These are phyloP conservation scores for Podarcis raffonei DNA, from an alignment of 2,113 vertebrate genomes.

Conservation along the genomic window DNA sequence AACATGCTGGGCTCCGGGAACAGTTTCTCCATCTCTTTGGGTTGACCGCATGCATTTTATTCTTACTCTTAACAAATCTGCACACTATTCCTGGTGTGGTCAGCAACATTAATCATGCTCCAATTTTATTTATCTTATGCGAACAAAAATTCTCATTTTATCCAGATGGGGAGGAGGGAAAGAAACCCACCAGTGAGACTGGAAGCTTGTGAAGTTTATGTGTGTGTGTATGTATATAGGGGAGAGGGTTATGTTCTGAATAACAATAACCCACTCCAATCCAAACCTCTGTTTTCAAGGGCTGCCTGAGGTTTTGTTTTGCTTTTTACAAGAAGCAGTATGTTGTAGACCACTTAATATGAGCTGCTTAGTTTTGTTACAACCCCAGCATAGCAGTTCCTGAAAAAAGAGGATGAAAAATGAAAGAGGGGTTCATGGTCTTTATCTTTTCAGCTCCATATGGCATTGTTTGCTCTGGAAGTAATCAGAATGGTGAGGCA, in stretches of 20 bases:
- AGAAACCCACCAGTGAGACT: constrained; percentile 13
- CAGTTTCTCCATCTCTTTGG: not conserved
- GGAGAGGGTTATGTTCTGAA: constrained; percentile 28
- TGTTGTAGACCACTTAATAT: not conserved
- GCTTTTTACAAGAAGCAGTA: not conserved
- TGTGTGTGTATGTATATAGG: constrained; percentile 3
- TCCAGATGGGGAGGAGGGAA: not conserved
- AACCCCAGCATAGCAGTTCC: not conserved
- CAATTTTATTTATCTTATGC: constrained; percentile 32
- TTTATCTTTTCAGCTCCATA: constrained; percentile 9
- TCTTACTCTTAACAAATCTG: not conserved
- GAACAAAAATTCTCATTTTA: constrained; percentile 42
- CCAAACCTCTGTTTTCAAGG: constrained; percentile 10
- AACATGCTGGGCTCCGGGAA: not conserved
- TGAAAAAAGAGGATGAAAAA: not conserved
- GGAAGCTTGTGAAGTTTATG: constrained; percentile 8
- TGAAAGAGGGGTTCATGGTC: not conserved
- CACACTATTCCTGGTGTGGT: constrained; percentile 1
- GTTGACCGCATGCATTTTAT: not conserved
- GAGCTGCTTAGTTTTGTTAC: not conserved
- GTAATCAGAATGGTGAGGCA: not conserved
- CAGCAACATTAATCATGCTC: not conserved
- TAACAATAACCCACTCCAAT: constrained; percentile 22
- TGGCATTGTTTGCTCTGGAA: not conserved
- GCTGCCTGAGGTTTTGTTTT: not conserved